Conservation (phyloP, 2,888 invertebrate genomes). For the Megastigmus dorsalis region DNA sequence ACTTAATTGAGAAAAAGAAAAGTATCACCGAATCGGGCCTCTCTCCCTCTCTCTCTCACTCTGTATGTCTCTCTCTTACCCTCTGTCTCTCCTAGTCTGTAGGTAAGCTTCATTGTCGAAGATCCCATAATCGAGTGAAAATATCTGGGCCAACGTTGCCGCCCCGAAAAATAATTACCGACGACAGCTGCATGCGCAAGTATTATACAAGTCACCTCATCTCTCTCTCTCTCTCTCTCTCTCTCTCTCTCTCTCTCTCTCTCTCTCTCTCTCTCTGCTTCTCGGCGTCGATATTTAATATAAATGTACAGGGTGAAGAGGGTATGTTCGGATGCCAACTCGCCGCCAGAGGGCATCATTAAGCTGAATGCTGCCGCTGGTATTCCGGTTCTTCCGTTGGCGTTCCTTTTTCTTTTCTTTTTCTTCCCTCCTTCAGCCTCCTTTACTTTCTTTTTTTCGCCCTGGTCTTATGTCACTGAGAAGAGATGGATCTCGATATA, state of each 20-base stretch:
- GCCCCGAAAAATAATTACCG: conserved; percentile 12
- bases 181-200: background rate
- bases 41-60: too few species aligned
- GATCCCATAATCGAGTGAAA: background rate
- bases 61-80: too few species aligned
- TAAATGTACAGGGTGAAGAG: background rate
- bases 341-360: conserved; percentile 69
- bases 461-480: too few species aligned
- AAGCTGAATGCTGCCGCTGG: conserved; percentile 42
- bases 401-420: too few species aligned
- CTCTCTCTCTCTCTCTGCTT: background rate
- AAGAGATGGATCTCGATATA: background rate
- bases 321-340: conserved; percentile 9
- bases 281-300: conserved; percentile 5
- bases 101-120: too few species aligned
- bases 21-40: background rate
- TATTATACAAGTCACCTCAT: background rate
- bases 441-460: too few species aligned
- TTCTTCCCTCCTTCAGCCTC: too few species aligned
- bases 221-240: too few species aligned
- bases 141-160: background rate
- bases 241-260: too few species aligned
- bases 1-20: conserved; percentile 42
- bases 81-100: too few species aligned
- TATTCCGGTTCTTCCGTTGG: too few species aligned